phyloP scores from a whole-genome alignment of 2,797 vertebrate genomes.

The Pseudopleuronectes americanus region DNA sequence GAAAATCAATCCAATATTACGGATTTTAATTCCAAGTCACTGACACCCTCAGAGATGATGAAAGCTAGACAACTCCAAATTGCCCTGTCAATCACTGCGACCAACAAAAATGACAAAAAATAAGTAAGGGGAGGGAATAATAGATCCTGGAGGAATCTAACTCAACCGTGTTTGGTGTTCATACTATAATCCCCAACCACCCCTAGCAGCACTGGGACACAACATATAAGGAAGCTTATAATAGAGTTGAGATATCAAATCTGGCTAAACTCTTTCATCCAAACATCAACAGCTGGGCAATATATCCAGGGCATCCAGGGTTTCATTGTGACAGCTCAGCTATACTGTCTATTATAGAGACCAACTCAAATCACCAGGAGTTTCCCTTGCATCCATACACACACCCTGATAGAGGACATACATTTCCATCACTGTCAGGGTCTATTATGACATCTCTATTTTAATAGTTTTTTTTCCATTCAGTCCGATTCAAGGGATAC shows the following conservation, averaged over 20 bases:
- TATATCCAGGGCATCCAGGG: slow-evolving; percentile 6
- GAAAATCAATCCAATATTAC: slow-evolving; percentile 75
- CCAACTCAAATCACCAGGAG: neutral
- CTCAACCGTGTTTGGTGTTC: slow-evolving; percentile 10
- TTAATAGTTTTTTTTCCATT: slow-evolving; percentile 27
- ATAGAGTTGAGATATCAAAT: slow-evolving; percentile 34
- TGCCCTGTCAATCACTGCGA: slow-evolving; percentile 83
- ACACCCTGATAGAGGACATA: slow-evolving; percentile 17
- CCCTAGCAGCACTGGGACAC: slow-evolving; percentile 14
- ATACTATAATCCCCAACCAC: slow-evolving; percentile 5
- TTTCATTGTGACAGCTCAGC: slow-evolving; percentile 7
- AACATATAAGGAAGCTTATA: slow-evolving; percentile 22
- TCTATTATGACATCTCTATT: slow-evolving; percentile 30
- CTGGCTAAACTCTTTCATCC: slow-evolving; percentile 16
- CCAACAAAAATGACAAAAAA: slow-evolving; percentile 69
- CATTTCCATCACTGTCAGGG: slow-evolving; percentile 22
- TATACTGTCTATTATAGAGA: slow-evolving; percentile 6
- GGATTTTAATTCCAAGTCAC: slow-evolving; percentile 78
- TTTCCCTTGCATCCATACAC: neutral
- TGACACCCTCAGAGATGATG: slow-evolving; percentile 77
- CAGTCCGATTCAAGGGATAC: slow-evolving; percentile 29
- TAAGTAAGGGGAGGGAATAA: slow-evolving; percentile 58
- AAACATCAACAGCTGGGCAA: slow-evolving; percentile 4
- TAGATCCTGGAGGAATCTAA: slow-evolving; percentile 34
- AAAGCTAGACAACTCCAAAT: slow-evolving; percentile 81